Evolutionary conservation across 2,113 vertebrate species (phyloP), one percentile per base, ranked within the genome.

Genomic region (Cynocephalus volans): DNA sequence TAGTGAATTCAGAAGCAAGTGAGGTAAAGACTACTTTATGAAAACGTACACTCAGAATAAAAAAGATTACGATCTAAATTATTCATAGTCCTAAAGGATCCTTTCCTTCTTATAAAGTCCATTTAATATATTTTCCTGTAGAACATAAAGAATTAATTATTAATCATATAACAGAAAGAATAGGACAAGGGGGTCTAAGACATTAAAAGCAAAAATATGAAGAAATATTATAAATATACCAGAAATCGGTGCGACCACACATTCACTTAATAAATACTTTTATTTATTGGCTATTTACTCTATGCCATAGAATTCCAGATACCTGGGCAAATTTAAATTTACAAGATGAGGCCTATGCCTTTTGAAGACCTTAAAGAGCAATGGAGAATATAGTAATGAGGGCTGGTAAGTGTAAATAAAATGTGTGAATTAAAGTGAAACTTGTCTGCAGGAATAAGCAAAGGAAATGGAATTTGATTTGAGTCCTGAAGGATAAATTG

Each of bases 31-130:
- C 7, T 77, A 58, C 18, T 58, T 24, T 72, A 64, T 73, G n/a
- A 82, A 84, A 90, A 72, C 10, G 52, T 21, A 52, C 3, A 69
- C 36, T 56, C 36, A 56, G 18, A 36, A 77, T 36, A 67, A 76
- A 95, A 88, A 19, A 72, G 23, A 90, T 82, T 77, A 93, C 19
- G 6, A 62, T 91, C 33, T 2, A 69, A 92, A 70, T 75, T 82
- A 70, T 60, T 69, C 23, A 81, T 33, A 80, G 80, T 77, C 48
- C 72, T 72, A 62, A 77, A 48, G 48, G 9, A 58, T 1, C 0
- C 12, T 72, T 48, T 9, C 6, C 28, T 65, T 45, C 17, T 77
- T 67, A 87, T 0, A 77, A 19, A 12, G 24, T 33, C 0, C 54
- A 64, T 73, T 83, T 84, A 87, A 56, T 54, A 54, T 52, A 45